Conservation (phyloP, 2,797 vertebrate genomes). For the Acanthopagrus latus region DNA sequence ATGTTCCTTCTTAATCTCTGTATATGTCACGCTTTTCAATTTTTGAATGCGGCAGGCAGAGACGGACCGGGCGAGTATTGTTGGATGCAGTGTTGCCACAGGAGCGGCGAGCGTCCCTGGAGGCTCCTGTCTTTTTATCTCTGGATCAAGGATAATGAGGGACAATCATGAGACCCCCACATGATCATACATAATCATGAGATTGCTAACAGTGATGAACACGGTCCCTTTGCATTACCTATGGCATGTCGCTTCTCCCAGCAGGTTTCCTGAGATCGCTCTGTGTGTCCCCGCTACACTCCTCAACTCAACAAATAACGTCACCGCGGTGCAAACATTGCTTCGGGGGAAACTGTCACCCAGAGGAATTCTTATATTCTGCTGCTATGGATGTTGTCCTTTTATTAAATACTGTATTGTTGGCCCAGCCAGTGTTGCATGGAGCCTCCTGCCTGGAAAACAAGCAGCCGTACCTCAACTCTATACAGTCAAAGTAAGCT, state of each 20-base stretch:
- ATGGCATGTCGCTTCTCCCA: constrained; percentile 34
- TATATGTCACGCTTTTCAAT: constrained; percentile 45
- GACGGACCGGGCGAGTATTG: neutral
- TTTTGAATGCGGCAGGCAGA: constrained; percentile 17
- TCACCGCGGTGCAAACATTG: constrained; percentile 22
- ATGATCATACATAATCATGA: constrained; percentile 58
- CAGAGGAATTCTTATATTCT: constrained; percentile 22
- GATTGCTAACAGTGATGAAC: constrained; percentile 30
- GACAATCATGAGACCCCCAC: constrained; percentile 32
- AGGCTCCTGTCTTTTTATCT: constrained; percentile 44
- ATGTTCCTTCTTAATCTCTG: constrained; percentile 52
- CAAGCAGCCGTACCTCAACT: neutral
- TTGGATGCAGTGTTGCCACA: constrained; percentile 13
- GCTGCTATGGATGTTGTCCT: constrained; percentile 1
- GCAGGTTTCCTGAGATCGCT: constrained; percentile 40
- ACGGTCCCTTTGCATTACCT: constrained; percentile 18
- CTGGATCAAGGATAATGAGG: constrained; percentile 36
- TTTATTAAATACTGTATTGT: neutral
- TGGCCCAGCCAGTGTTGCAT: neutral
- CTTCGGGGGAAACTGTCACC: neutral
- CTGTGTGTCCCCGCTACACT: constrained; percentile 3
- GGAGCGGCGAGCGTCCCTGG: neutral
- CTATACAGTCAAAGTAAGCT: neutral
- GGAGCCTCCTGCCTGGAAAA: neutral
- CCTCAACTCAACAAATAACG: constrained; percentile 28